Conservation (phyloP, 2,888 invertebrate species). For the Ditylenchus weischeri region DNA sequence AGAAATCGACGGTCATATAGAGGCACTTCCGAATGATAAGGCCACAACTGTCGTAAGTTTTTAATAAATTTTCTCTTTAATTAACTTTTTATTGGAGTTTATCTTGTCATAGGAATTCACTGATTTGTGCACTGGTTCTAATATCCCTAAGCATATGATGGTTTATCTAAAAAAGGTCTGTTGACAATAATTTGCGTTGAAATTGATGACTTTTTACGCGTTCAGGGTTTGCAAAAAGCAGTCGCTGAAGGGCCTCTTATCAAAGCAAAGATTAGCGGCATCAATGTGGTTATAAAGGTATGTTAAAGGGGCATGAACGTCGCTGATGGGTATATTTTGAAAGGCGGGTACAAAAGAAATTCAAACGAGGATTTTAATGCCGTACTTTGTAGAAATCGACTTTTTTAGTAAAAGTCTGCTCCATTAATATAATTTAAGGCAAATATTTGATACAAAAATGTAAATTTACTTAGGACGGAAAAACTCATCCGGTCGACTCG, state of each 20-base stretch:
- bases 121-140: conserved; percentile 89
- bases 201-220: neutral
- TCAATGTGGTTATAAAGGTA: conserved; percentile 75
- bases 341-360: too few relatives aligned
- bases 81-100: too few relatives aligned
- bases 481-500: conserved; percentile 78
- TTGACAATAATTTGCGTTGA: neutral
- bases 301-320: too few relatives aligned
- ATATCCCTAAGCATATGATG: conserved; percentile 86
- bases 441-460: too few relatives aligned
- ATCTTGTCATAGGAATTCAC: conserved; percentile 65
- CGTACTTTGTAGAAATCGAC: too few relatives aligned
- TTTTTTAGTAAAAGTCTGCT: too few relatives aligned
- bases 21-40: conserved; percentile 79
- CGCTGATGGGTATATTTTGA: too few relatives aligned
- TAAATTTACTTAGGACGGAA: conserved; percentile 70
- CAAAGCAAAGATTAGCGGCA: conserved; percentile 83
- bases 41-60: conserved; percentile 69
- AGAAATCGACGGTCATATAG: conserved; percentile 78
- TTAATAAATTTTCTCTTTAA: neutral
- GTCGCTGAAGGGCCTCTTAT: conserved; percentile 76
- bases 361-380: too few relatives aligned
- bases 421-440: too few relatives aligned
- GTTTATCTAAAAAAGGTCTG: conserved; percentile 77
- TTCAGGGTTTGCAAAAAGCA: conserved; percentile 73